Evolutionary conservation across 2,113 vertebrate species (phyloP), one percentile per base, ranked within the genome.

Genomic region (Tragulus kanchil): DNA sequence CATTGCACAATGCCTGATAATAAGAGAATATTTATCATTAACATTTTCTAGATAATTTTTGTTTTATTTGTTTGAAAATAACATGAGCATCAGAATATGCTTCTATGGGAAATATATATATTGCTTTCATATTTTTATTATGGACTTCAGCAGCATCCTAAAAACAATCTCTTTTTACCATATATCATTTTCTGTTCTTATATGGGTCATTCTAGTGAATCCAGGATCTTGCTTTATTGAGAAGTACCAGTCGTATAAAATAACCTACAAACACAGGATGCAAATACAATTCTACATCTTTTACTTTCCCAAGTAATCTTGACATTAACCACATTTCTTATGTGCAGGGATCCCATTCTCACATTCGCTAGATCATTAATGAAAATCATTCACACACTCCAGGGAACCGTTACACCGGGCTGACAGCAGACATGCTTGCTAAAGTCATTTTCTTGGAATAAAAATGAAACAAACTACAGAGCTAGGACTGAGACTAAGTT

Each of bases 21-120:
- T 17, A 77, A n/a, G 5, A 85, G 3, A 42, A 90, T 94, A 78
- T 10, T 97, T 92, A 89, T 81, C 67, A 75, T 64, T 89, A 28
- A 86, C 1, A 82, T 25, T 59, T 92, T 71, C 48, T 23, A 78
- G 26, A 21, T 45, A 52, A 42, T 78, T 92, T 84, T 82, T 67
- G 0, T 62, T 77, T 90, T 67, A 73, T 58, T 93, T 87, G 8
- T 5, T 93, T 82, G 58, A 87, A 59, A 96, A 73, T 42, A 86
- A 59, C 71, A 58, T 54, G n/a, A 77, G 23, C 5, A 65, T 69
- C 45, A 21, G 28, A 77, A 92, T 82, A n/a, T 86, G 28, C 4
- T 83, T 90, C 50, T 77, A 62, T 11, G 65, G 19, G 12, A 10
- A 82, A 88, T 82, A 86, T 73, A 69, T 52, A 3, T 3, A 62